A percentile compares a stretch with the other conserved stretches of the same genome.
These are phyloP conservation scores for Lamellibrachia satsuma DNA, from an alignment of 2,888 invertebrate genomes.

Conservation along the genomic window DNA sequence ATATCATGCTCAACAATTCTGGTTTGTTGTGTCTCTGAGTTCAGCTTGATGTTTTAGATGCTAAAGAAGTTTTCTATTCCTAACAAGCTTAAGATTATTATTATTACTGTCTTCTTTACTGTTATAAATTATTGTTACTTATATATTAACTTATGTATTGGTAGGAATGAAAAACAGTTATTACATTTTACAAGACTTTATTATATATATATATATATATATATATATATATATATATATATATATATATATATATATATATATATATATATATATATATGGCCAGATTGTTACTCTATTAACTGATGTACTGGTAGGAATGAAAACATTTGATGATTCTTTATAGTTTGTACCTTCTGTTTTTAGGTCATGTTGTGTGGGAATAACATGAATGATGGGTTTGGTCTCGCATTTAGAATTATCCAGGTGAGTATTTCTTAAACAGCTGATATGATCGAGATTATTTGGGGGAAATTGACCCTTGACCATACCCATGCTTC, in stretches of 20 bases:
- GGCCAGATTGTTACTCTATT: neutral
- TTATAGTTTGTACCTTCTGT: neutral
- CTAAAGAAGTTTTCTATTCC: neutral
- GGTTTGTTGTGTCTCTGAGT: too few species aligned
- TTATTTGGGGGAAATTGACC: neutral
- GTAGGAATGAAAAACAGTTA: neutral
- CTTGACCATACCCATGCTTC: too few species aligned
- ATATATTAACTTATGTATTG: neutral
- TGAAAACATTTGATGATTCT: neutral
- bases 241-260: slow-evolving; percentile 17
- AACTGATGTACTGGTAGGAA: neutral
- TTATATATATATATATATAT: slow-evolving; percentile 20
- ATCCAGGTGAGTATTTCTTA: slow-evolving; percentile 53
- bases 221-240: slow-evolving; percentile 14
- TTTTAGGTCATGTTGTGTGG: slow-evolving; percentile 60
- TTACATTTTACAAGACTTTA: neutral
- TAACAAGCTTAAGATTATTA: neutral
- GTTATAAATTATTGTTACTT: neutral
- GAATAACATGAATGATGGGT: slow-evolving; percentile 55
- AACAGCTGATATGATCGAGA: neutral
- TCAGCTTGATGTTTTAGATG: too few species aligned
- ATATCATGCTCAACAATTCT: too few species aligned
- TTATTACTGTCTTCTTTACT: neutral
- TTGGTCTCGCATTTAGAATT: slow-evolving; percentile 59
- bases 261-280: slow-evolving; percentile 18